These are phyloP conservation scores for Rhea pennata DNA, from an alignment of 2,113 vertebrate species.

Conservation along the genomic window DNA sequence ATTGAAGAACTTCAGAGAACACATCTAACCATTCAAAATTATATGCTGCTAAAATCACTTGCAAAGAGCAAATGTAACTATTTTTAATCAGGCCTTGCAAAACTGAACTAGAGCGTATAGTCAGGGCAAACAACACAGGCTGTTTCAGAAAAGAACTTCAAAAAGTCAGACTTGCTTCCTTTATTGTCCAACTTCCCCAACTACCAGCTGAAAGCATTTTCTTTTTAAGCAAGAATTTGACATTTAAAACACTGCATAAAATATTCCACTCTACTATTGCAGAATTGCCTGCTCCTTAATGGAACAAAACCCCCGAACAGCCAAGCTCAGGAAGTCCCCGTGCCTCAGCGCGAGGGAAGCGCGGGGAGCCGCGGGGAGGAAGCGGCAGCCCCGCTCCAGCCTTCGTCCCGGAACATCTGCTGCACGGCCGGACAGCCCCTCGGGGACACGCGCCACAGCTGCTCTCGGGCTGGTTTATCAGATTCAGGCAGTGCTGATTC, in stretches of 20 bases:
- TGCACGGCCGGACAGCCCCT: neutral
- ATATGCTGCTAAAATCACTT: neutral
- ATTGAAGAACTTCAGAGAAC: neutral
- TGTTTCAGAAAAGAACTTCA: neutral
- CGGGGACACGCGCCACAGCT: neutral
- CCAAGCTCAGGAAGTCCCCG: neutral
- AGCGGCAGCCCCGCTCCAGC: neutral
- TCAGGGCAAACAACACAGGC: neutral
- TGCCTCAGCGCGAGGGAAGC: accelerated
- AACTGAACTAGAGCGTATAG: neutral
- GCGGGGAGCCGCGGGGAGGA: neutral
- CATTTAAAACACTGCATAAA: neutral
- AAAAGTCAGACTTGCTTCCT: neutral
- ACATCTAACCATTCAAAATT: neutral
- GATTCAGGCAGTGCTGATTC: slow-evolving; percentile 26
- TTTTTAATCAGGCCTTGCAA: neutral
- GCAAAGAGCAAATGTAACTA: neutral
- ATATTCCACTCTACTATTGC: neutral
- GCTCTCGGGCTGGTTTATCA: neutral
- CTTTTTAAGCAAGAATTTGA: neutral
- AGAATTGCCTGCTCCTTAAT: too few species aligned
- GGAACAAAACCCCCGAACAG: neutral
- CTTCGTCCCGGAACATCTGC: neutral
- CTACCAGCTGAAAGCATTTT: neutral
- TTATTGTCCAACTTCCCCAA: neutral